Base-by-base conservation (phyloP, 2,888 invertebrate species). In the Sinelater perroti region DNA sequence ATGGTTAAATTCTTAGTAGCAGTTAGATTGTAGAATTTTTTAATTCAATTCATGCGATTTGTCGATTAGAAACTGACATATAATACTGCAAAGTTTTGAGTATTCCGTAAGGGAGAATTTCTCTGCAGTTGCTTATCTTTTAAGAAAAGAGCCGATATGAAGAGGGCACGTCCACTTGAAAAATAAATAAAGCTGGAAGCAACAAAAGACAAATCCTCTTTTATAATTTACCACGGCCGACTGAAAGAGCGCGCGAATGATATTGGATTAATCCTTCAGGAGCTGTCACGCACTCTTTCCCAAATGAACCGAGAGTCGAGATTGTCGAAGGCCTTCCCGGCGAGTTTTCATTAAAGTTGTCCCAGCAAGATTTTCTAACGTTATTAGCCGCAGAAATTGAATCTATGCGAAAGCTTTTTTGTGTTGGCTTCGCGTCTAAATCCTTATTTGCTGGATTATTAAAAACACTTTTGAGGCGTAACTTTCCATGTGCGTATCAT, bases 231-330 rank as follows among this genome's bases (percentile, higher is more conserved):
- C 44, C 18, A 44, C 30, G 24, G 14, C 30, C 26, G n/a, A 28
- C 28, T 44, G 30, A 44, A 44, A 30, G 44, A 44, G 44, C 44
- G 17, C 30, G 44, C 44, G 30, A 44, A 44, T 44, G 26, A 44
- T 44, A 44, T 44, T 44, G 44, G 44, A 44, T 44, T 44, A 44
- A 44, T 44, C 44, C 44, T 44, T 30, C 44, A 44, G 44, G 44
- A 44, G 44, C 44, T 44, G 44, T 44, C 44, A 44, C 44, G 44
- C 24, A 30, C 30, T 30, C 30, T 44, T 44, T 30, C 44, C 30
- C 44, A 44, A 44, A 44, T 44, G 30, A 44, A 44, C 44, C 30
- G 44, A 28, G 18, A 44, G 44, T 30, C 17, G 44, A 44, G 44
- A 44, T 44, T 44, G 44, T 44, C 44, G 44, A 44, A 44, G 30